These are phyloP conservation scores for Coranthus polyacanthus DNA, from an alignment of 2,797 vertebrate species.

Conservation along the genomic window DNA sequence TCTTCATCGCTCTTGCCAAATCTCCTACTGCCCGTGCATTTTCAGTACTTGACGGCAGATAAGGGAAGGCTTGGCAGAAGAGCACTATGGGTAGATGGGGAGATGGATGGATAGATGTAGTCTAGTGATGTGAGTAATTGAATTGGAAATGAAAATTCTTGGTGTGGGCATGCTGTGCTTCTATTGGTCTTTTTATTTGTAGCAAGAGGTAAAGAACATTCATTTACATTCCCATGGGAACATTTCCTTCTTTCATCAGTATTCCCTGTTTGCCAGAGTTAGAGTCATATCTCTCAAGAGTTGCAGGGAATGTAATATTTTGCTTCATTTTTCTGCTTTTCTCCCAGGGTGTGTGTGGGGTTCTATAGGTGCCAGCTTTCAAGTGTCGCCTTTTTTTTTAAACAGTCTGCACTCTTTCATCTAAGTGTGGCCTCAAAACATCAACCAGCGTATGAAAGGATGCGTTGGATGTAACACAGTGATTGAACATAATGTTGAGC, in stretches of 20 bases:
- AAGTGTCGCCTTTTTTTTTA: conserved; percentile 11
- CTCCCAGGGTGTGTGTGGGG: conserved; percentile 24
- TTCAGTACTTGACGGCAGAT: conserved; percentile 47
- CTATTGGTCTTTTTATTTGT: conserved; percentile 23
- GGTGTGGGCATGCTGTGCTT: conserved; percentile 38
- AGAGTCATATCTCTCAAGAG: conserved; percentile 37
- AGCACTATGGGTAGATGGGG: conserved; percentile 33
- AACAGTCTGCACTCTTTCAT: conserved; percentile 43
- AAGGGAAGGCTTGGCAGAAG: conserved; percentile 60
- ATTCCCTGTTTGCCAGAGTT: conserved; percentile 53
- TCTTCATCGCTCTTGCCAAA: conserved; percentile 39
- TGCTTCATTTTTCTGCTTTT: conserved; percentile 42
- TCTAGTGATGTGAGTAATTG: conserved; percentile 57
- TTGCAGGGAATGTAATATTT: conserved; percentile 52
- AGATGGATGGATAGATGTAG: conserved; percentile 23
- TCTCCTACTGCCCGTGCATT: conserved; percentile 55
- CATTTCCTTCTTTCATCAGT: conserved; percentile 62
- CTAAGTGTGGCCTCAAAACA: conserved; percentile 35
- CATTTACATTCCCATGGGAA: conserved; percentile 69
- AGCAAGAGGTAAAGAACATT: conserved; percentile 51
- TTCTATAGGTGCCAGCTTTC: conserved; percentile 60
- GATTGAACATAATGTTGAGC: conserved; percentile 9
- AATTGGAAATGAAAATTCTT: conserved; percentile 52
- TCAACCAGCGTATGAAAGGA: conserved; percentile 21
- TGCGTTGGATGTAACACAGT: background rate